Base-by-base conservation (phyloP, 2,888 invertebrate species). In the Phorcus lineatus region DNA sequence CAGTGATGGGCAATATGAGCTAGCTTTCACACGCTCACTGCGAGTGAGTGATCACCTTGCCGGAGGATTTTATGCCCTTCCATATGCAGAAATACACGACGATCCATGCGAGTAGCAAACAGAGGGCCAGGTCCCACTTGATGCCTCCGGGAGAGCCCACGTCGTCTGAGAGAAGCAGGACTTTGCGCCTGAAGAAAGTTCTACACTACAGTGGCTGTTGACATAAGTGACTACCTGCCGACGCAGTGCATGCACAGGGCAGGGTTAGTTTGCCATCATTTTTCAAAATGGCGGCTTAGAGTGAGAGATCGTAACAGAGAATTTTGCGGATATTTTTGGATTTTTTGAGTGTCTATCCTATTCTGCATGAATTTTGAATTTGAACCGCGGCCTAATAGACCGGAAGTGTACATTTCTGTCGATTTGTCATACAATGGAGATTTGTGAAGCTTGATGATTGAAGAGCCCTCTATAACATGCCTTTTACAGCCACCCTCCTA, bases 41-140 rank as follows among this genome's bases (percentile, higher is more conserved):
- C 47, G 57, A 77, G 55, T 57, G 36, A 52, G 40, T 78, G 77
- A 83, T 89, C 88, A 93, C 93, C 90, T 92, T 93, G 86, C 92
- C 93, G 79, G 92, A 93, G 84, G 90, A 89, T 86, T 91, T 91
- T 77, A 93, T 92, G 84, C 93, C 93, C 86, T 93, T 93, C 89
- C 92, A 93, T 82, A 93, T 93, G 88, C 92, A 92, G 89, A 93
- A 90, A 89, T 92, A 93, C 83, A 93, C 92, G 82, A 93, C 88
- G 82, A 93, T 88, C 93, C 93, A 93, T 79, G 92, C 92, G 55
- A 92, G 87, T 75, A 92, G 87, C 62, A 93, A 89, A 81, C 92
- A 92, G 74, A 93, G 88, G 80, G 92, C 91, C 82, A 93, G 90
- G 86, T 92, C 92, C 92, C 92, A 93, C 88, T 92, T 92, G 84